Conservation (phyloP, 2,888 invertebrate species). For the Sipha maydis region DNA sequence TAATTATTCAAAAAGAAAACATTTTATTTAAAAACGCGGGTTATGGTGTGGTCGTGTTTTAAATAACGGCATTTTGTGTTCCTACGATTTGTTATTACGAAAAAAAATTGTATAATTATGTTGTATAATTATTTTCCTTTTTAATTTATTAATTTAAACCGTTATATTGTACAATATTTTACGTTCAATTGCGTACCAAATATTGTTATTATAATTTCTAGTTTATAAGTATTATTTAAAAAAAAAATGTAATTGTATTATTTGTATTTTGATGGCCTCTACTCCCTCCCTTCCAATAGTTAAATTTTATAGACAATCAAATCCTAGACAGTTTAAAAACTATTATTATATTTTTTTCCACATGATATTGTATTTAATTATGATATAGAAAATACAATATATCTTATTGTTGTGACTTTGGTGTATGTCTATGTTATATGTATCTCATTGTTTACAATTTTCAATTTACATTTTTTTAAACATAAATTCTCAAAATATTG, state of each 20-base stretch:
- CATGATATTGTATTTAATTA: conserved; percentile 35
- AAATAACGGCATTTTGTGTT: conserved; percentile 56
- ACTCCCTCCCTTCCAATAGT: conserved; percentile 44
- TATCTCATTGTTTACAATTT: not conserved
- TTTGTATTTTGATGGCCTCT: conserved; percentile 31
- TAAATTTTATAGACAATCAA: conserved; percentile 59
- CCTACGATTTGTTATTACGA: conserved; percentile 50
- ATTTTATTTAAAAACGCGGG: conserved; percentile 16
- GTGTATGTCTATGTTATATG: not conserved
- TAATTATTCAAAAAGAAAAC: not conserved
- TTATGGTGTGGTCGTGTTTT: conserved; percentile 37
- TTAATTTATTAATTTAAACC: conserved; percentile 37
- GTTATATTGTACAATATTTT: conserved; percentile 17
- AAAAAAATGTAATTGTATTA: conserved; percentile 28
- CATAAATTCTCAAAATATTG: not conserved
- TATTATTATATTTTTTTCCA: conserved; percentile 36
- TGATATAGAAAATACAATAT: conserved; percentile 45
- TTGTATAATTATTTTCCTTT: conserved; percentile 32
- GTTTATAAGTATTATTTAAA: conserved; percentile 45
- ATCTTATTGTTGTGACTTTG: conserved; percentile 47
- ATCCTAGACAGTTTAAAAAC: conserved; percentile 38
- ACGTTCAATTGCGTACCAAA: conserved; percentile 1
- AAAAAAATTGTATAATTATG: conserved; percentile 24
- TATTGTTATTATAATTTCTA: conserved; percentile 46
- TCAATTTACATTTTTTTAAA: no score